phyloP scores from a whole-genome alignment of 2,113 vertebrate genomes.

The Leptocoma aspasia region DNA sequence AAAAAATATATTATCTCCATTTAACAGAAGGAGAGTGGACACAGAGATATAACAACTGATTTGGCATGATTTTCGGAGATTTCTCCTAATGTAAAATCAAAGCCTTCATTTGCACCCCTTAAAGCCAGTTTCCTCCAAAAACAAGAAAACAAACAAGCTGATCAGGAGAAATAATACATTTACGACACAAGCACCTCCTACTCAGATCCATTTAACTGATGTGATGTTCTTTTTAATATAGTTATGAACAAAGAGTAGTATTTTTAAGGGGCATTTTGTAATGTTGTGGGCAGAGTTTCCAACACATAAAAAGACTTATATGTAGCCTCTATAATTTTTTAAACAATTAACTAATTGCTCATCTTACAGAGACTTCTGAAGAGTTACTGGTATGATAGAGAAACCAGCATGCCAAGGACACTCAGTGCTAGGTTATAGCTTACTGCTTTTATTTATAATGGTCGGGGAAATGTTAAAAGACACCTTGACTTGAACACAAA shows the following conservation, averaged over 20 bases:
- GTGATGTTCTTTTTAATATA: background rate
- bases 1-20: background rate
- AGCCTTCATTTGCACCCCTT: background rate
- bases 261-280: background rate
- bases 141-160: background rate
- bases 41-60: background rate
- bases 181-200: background rate
- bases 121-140: background rate
- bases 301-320: background rate
- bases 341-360: background rate
- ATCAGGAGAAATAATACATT: background rate
- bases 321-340: fast-evolving
- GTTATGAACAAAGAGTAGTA: background rate
- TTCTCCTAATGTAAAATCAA: background rate
- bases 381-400: background rate
- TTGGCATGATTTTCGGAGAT: background rate
- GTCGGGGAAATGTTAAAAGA: background rate
- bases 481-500: background rate
- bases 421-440: background rate
- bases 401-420: background rate
- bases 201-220: background rate
- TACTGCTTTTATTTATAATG: background rate
- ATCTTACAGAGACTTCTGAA: background rate
- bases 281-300: background rate
- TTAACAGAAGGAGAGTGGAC: background rate